A percentile compares a stretch with the other conserved stretches of the same genome.
Conservation (phyloP, 2,113 vertebrate species). For the Tautogolabrus adspersus region DNA sequence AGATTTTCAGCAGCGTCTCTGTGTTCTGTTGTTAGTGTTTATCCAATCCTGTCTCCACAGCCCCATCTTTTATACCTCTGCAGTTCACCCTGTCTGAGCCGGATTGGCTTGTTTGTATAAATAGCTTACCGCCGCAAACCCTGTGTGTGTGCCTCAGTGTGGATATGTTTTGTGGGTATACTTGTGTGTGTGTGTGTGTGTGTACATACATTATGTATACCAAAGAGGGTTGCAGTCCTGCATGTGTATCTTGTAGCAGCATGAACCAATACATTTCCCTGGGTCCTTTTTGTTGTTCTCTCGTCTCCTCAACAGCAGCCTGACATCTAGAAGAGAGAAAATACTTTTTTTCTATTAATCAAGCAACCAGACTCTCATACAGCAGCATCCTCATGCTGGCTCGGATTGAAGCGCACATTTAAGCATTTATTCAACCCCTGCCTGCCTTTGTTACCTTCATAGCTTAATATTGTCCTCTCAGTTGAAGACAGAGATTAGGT, state of each 20-base stretch:
- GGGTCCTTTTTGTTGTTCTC: conserved; percentile 19
- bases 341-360: conserved; percentile 21
- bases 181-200: conserved; percentile 7
- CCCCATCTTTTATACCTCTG: conserved; percentile 62
- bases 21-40: conserved; percentile 70
- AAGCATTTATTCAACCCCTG: background rate
- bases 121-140: conserved; percentile 59
- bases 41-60: conserved; percentile 63
- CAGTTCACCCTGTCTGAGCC: conserved; percentile 66
- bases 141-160: conserved; percentile 4
- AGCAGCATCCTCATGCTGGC: conserved; percentile 1
- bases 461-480: conserved; percentile 15
- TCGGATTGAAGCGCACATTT: conserved; percentile 15
- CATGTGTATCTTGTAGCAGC: conserved; percentile 22
- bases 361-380: background rate
- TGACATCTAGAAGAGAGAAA: conserved; percentile 26
- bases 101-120: conserved; percentile 74
- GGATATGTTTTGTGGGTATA: conserved; percentile 16
- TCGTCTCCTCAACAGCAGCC: conserved; percentile 17
- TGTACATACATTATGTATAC: conserved; percentile 36
- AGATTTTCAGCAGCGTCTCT: conserved; percentile 73
- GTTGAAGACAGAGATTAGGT: background rate
- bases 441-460: conserved; percentile 7
- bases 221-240: conserved; percentile 3
- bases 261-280: conserved; percentile 8